Percentiles rank a stretch among this genome's conserved stretches.
Evolutionary conservation across 1,140 invertebrate species (phyloP).

Genomic region (Drosophila parabipectinata): DNA sequence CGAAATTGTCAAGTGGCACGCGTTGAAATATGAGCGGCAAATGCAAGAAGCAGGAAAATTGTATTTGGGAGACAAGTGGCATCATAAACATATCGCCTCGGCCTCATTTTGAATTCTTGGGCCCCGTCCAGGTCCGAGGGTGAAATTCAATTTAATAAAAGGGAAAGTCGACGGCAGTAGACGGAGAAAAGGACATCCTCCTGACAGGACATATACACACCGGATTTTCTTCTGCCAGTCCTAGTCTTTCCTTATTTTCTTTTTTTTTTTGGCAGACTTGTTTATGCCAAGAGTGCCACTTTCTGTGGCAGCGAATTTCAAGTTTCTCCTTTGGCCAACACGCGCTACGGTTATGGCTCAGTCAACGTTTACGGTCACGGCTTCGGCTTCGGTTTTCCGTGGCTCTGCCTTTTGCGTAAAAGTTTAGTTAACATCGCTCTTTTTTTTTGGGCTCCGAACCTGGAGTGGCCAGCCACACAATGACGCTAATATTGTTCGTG

Average conservation of each 20-base stretch:
- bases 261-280: conserved; percentile 46
- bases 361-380: conserved; percentile 10
- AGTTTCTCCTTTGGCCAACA: conserved; percentile 23
- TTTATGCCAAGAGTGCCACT: conserved; percentile 65
- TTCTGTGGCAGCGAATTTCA: conserved; percentile 59
- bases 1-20: conserved; percentile 46
- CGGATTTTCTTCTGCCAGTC: conserved; percentile 5
- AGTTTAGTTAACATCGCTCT: conserved; percentile 73
- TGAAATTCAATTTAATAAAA: conserved; percentile 71
- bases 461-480: conserved; percentile 51
- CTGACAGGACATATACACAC: conserved; percentile 18
- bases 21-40: conserved; percentile 63
- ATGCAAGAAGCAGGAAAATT: conserved; percentile 58
- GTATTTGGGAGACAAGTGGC: conserved; percentile 69
- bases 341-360: conserved; percentile 11
- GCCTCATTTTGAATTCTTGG: not conserved
- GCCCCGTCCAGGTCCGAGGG: conserved; percentile 25
- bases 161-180: conserved; percentile 38
- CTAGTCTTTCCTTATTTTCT: not conserved
- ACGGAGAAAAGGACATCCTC: conserved; percentile 24
- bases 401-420: conserved; percentile 36
- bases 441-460: conserved; percentile 26
- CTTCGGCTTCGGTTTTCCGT: conserved; percentile 29
- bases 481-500: conserved; percentile 76
- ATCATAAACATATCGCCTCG: conserved; percentile 52